Evolutionary conservation across 1,140 invertebrate genomes (phyloP), one percentile per base, ranked within the genome.

Genomic region (Holcopasites calliopsidis): DNA sequence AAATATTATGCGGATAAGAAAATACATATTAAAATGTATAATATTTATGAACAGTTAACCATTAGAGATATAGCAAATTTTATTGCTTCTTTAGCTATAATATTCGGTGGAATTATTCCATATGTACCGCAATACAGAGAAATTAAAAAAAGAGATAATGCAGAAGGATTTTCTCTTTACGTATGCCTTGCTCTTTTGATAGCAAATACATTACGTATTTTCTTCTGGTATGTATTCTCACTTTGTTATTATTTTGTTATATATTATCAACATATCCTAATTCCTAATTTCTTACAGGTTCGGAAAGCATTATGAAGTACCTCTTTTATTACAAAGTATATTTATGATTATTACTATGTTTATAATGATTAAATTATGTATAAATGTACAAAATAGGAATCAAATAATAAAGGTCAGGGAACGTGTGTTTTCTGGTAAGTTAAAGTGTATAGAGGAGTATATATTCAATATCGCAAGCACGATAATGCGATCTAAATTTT

Each of bases 291-390:
- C 87, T 93, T 93, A 64, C 91, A 99, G 98, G 98, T 99, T 99
- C 95, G 98, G 98, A 60, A 98, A 98, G 92, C 95, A 94, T 79
- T 99, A 98, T 94, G 98, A 99, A 92, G 92, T 96, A 87, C 98
- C 98, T 76, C 92, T 99, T 77, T 93, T 99, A 69, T 93, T 98
- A 64, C 99, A 99, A 93, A 99, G 98, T 93, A 94, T 99, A 88
- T 95, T 99, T 33, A 99, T 99, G 98, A 99, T 98, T 88, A 88
- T 96, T 35, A 96, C 97, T 77, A 99, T 99, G 99, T 94, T 99
- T 88, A 92, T 95, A 28, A 97, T 99, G 96, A 96, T 99, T 77
- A 96, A 98, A 90, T 92, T 99, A 18, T 99, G 98, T 93, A 96
- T 99, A 33, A 94, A 93, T 88, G 95, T 98, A 68, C 95, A 94